Evolutionary conservation across 53 echinoderm and acorn worm species (phyloP), one percentile per base, ranked within the genome.

Genomic region (Echinarachnius parma): DNA sequence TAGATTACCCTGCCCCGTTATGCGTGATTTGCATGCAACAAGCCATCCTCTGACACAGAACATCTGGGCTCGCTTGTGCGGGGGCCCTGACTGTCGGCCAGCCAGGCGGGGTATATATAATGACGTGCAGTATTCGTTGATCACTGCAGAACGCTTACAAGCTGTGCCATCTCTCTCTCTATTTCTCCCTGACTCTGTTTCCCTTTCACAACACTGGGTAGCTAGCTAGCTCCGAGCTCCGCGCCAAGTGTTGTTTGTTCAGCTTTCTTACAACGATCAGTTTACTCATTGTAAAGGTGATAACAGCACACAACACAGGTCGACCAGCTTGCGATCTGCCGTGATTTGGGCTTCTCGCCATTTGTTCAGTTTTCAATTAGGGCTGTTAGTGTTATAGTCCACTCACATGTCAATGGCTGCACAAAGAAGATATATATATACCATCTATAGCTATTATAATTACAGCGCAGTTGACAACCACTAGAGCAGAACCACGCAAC

Each of bases 1-100:
- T 53, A 15, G 82, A 81, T 81, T 81, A 81, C 72, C 52, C 35
- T 55, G 75, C 37, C 63, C 63, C 75, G 63, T 81, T 75, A 81
- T 74, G 82, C 82, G 82, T 81, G 63, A 74, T 81, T 81, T 81
- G 75, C 74, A 75, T 75, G 74, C 82, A 81, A 81, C 66, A 75
- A 75, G 75, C 57, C 52, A 52, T 53, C 55, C 75, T 21, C 45
- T 62, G 63, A 60, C 61, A 61, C 63, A 34, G 56, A 81, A 81
- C 82, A 81, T 81, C 82, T 81, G 82, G 82, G 61, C 75, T 33
- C 21, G n/a, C n/a, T n/a, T n/a, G n/a, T n/a, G n/a, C n/a, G n/a
- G 66, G 66, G 66, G 46, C 48, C 48, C 33, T 25, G 16, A n/a
- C 66, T 45, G 44, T 21, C 18, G 50, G 10, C 10, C 13, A 18